These are phyloP conservation scores for Chelon auratus DNA, from an alignment of 2,797 vertebrate species.

Conservation along the genomic window DNA sequence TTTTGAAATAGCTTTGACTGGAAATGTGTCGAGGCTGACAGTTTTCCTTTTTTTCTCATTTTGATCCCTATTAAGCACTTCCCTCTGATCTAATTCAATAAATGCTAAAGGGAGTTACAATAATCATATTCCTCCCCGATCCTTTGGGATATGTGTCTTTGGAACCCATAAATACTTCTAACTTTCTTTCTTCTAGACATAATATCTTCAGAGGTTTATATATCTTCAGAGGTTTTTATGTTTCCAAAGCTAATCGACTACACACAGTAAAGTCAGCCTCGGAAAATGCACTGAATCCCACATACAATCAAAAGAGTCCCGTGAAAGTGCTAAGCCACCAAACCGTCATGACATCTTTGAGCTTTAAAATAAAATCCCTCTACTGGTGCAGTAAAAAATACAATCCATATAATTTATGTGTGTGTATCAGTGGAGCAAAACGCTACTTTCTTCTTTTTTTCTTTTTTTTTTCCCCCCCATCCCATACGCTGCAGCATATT, in stretches of 20 bases:
- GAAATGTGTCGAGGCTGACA: conserved; percentile 79
- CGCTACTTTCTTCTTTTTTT: conserved; percentile 30
- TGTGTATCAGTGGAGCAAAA: conserved; percentile 48
- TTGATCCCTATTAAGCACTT: conserved; percentile 81
- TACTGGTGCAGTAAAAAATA: conserved; percentile 57
- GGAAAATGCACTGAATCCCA: conserved; percentile 62
- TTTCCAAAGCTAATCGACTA: conserved; percentile 55
- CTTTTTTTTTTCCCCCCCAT: conserved; percentile 30
- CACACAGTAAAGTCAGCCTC: conserved; percentile 56
- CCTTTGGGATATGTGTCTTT: conserved; percentile 76
- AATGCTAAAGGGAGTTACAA: conserved; percentile 77
- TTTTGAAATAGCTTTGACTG: conserved; percentile 76
- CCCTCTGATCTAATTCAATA: conserved; percentile 82
- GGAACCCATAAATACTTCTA: conserved; percentile 74
- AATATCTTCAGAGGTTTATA: conserved; percentile 61
- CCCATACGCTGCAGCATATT: conserved; percentile 57
- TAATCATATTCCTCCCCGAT: conserved; percentile 75
- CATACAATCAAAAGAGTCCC: conserved; percentile 66
- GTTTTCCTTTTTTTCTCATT: conserved; percentile 47
- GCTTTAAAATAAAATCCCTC: conserved; percentile 58
- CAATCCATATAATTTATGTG: conserved; percentile 49
- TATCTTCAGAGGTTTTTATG: conserved; percentile 44
- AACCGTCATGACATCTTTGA: conserved; percentile 60
- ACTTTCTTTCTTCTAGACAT: conserved; percentile 62
- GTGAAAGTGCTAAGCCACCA: conserved; percentile 62